Conservation (phyloP, 2,797 vertebrate genomes). For the Semotilus atromaculatus region DNA sequence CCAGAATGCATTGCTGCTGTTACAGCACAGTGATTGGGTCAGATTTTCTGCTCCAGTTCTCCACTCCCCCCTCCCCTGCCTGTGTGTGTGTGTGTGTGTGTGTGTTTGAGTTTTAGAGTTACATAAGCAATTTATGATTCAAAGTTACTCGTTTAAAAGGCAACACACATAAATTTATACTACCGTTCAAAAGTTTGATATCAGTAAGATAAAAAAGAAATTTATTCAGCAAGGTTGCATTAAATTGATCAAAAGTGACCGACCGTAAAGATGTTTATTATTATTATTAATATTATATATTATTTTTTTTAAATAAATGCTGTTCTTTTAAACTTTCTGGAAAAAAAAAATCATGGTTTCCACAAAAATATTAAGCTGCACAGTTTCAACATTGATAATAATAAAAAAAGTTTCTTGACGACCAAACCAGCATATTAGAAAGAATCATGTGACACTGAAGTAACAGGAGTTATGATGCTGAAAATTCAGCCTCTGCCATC, state of each 20-base stretch:
- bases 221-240: not conserved
- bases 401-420: too few relatives aligned
- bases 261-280: not conserved
- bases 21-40: slow-evolving; percentile 67
- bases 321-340: not conserved
- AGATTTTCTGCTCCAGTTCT: slow-evolving; percentile 81
- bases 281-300: not conserved
- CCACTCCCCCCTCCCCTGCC: slow-evolving; percentile 40
- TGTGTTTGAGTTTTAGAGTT: slow-evolving; percentile 14
- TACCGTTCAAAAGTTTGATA: not conserved
- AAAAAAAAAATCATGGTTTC: not conserved
- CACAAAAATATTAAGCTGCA: not conserved
- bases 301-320: not conserved
- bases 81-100: slow-evolving; percentile 25
- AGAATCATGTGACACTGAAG: too few relatives aligned
- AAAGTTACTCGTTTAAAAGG: slow-evolving; percentile 12
- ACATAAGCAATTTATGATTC: slow-evolving; percentile 37
- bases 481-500: not conserved
- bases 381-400: too few relatives aligned
- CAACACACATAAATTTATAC: not conserved
- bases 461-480: not conserved
- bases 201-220: not conserved
- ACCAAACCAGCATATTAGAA: too few relatives aligned
- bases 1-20: slow-evolving; percentile 49
- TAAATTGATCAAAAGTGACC: not conserved